phyloP scores from a whole-genome alignment of 2,113 vertebrate genomes.

The Myodes glareolus region DNA sequence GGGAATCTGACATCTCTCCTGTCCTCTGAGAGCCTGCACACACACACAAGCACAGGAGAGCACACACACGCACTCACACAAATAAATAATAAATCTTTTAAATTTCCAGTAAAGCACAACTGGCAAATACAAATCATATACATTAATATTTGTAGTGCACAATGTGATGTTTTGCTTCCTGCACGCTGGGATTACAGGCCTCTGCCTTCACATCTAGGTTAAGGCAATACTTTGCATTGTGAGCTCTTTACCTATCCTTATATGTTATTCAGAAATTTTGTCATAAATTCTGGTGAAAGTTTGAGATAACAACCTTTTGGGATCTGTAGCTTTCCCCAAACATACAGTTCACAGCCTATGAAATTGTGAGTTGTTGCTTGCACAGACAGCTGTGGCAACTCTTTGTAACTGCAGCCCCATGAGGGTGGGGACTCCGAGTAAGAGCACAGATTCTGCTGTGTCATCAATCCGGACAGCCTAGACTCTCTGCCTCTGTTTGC shows the following conservation, averaged over 20 bases:
- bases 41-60: background rate
- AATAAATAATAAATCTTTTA: background rate
- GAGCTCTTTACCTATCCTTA: background rate
- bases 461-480: constrained; percentile 10
- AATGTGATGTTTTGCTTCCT: background rate
- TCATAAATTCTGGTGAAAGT: constrained; percentile 32
- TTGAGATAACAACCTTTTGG: background rate
- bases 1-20: background rate
- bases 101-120: background rate
- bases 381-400: background rate
- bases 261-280: constrained; percentile 2
- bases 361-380: constrained; percentile 23
- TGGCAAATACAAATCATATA: background rate
- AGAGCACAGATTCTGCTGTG: background rate
- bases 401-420: background rate
- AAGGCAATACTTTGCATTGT: background rate
- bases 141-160: background rate
- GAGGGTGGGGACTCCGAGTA: background rate
- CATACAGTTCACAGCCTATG: background rate
- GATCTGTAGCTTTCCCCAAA: constrained; percentile 18
- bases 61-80: background rate
- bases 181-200: background rate
- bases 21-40: background rate
- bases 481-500: constrained; percentile 18
- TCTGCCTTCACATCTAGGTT: background rate